Evolutionary conservation across 2,113 vertebrate genomes (phyloP), one percentile per base, ranked within the genome.

Genomic region (Phoenicopterus ruber): DNA sequence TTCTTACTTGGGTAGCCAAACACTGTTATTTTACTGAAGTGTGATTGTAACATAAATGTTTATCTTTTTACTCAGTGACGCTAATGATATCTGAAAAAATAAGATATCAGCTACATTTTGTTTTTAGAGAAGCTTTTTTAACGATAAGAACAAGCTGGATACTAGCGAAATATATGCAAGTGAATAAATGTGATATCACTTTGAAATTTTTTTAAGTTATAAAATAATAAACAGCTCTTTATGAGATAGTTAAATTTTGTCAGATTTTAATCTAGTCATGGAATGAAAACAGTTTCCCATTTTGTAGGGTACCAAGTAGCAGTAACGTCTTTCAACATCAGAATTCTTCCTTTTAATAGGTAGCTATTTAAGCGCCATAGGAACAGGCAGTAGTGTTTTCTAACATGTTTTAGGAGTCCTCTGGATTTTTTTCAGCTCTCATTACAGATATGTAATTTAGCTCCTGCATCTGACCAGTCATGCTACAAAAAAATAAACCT

Each of bases 301-400:
- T 91, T 87, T 91, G 72, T 88, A 94, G 72, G 69, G 67, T 94
- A 52, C 80, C 38, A 78, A 91, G 52, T 81, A 82, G 83, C 63
- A 88, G 72, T 71, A 92, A 88, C 42, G 91, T 86, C 42, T 86
- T 91, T 93, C 69, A 94, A 93, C 96, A 96, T 87, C 55, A 91
- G 15, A 85, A 91, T 92, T 97, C 83, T 93, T 24, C 16, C 47
- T 67, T 91, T 95, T 94, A 91, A 85, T 89, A 91, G 77, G 89
- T 91, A 95, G 86, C 61, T 94, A 63, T 91, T 86, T 93, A 96
- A 93, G 69, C 11, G 2, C 42, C 26, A 52, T 28, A 65, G 81
- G 70, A 97, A 96, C 89, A 96, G 93, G 77, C 42, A 74, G 73
- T 84, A 96, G 83, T 97, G 93, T 94, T 95, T 95, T 96, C 81